These are phyloP conservation scores for Dasyprocta punctata DNA, from an alignment of 2,113 vertebrate genomes.

Conservation along the genomic window DNA sequence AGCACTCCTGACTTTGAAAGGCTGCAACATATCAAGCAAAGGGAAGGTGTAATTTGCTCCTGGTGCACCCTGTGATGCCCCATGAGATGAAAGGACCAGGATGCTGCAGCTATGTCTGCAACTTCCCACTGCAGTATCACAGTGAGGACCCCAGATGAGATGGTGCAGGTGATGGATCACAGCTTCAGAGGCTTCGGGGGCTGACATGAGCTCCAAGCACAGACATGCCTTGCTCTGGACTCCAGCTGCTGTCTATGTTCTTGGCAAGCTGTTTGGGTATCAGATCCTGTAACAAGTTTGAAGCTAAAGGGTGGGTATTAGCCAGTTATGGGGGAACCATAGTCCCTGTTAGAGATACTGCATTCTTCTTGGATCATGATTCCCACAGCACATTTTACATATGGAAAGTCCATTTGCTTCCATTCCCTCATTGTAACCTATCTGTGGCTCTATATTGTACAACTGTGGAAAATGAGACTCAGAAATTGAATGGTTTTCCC, in stretches of 20 bases:
- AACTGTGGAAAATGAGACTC: background rate
- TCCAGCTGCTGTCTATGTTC: background rate
- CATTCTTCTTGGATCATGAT: rapidly evolving
- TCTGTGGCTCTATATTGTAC: background rate
- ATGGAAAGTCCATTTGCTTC: background rate
- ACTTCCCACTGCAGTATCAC: background rate
- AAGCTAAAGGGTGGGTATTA: background rate
- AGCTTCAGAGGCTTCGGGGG: background rate
- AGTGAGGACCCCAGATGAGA: background rate
- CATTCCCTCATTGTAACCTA: background rate
- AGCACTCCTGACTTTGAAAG: background rate
- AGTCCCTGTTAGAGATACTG: background rate
- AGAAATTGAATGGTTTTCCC: background rate
- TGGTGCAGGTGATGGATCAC: too few relatives aligned
- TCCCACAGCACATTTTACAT: background rate
- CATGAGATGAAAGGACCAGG: background rate
- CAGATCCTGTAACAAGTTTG: background rate
- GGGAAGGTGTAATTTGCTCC: rapidly evolving
- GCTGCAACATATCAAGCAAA: background rate
- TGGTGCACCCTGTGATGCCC: rapidly evolving
- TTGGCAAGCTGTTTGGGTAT: background rate
- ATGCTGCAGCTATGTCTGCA: rapidly evolving
- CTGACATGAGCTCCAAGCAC: background rate
- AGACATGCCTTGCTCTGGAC: background rate
- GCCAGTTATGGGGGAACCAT: background rate